Percentiles rank a stretch among this genome's conserved stretches.
Evolutionary conservation across 2,113 vertebrate species (phyloP).

Genomic region (Pseudois nayaur): DNA sequence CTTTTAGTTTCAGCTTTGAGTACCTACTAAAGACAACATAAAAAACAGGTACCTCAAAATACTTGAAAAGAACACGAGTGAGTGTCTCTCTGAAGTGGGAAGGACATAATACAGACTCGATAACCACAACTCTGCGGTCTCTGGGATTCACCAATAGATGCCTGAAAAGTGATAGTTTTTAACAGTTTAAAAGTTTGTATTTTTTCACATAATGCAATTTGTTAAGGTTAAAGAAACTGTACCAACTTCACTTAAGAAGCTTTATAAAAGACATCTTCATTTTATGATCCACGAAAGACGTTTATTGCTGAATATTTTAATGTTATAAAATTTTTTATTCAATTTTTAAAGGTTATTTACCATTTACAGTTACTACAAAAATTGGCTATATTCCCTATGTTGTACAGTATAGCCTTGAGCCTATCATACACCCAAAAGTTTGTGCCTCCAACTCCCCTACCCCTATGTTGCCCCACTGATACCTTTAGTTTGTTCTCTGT

Average conservation of each 20-base stretch:
- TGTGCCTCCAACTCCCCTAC: not conserved
- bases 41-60: conserved; percentile 92
- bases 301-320: not conserved
- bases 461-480: not conserved
- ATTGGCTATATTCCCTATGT: not conserved
- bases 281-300: not conserved
- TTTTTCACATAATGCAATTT: not conserved
- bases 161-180: conserved; percentile 73
- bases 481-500: not conserved
- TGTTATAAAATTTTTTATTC: not conserved
- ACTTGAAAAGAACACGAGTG: conserved; percentile 96
- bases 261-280: not conserved
- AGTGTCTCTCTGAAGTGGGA: conserved; percentile 98
- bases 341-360: not conserved
- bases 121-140: conserved; percentile 95
- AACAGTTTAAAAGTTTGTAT: not conserved
- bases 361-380: not conserved
- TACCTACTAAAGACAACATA: not conserved
- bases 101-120: conserved; percentile 96
- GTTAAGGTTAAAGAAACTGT: not conserved
- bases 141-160: conserved; percentile 97
- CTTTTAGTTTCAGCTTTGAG: conserved; percentile 13
- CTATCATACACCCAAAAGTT: not conserved
- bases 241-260: not conserved
- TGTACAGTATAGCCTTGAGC: not conserved